These are phyloP conservation scores for Ascaphus truei DNA, from an alignment of 2,113 vertebrate species.

Conservation along the genomic window DNA sequence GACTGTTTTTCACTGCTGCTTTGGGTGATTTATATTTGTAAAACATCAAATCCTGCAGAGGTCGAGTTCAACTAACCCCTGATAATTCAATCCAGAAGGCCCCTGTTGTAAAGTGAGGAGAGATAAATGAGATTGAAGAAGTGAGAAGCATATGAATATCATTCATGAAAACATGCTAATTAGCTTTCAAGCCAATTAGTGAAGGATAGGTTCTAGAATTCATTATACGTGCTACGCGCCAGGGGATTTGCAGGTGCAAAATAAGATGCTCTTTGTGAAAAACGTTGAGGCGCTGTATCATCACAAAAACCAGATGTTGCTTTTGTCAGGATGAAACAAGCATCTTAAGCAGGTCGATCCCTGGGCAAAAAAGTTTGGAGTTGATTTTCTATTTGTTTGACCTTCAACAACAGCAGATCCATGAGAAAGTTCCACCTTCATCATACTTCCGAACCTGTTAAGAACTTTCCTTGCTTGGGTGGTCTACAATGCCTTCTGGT, in stretches of 20 bases:
- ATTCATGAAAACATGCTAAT: constrained; percentile 17
- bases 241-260: neutral
- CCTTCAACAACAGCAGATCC: neutral
- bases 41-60: neutral
- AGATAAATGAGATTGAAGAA: constrained; percentile 20
- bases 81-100: neutral
- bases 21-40: constrained; percentile 5
- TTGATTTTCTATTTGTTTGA: neutral
- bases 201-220: neutral
- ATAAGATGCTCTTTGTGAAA: neutral
- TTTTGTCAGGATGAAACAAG: neutral
- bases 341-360: neutral
- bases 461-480: no score
- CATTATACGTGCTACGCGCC: constrained; percentile 1
- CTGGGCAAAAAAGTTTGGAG: neutral
- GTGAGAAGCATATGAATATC: neutral
- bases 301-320: neutral
- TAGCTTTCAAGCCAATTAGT: constrained; percentile 3
- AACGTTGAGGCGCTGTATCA: neutral
- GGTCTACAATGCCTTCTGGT: no score
- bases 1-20: neutral
- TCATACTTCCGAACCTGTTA: no score
- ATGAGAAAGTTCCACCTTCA: no score
- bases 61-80: neutral
- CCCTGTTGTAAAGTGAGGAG: constrained; percentile 2